Conservation (phyloP, 64 coral and sea anemone genomes). For the Pachyseris speciosa region DNA sequence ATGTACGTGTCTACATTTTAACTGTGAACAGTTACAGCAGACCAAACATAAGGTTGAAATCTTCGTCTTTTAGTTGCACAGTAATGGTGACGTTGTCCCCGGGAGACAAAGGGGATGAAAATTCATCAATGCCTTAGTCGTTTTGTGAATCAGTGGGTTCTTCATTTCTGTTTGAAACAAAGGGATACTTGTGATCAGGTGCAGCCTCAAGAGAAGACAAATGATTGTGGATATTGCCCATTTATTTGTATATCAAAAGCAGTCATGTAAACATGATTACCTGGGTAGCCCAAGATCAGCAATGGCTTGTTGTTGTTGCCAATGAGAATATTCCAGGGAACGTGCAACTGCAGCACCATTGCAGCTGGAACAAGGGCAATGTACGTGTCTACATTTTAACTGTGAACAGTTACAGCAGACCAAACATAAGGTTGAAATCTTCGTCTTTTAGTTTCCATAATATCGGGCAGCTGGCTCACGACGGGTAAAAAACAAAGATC, state of each 20-base stretch:
- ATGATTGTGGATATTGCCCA: background rate
- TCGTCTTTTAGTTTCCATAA: background rate
- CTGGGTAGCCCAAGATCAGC: background rate
- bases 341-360: conserved; percentile 22
- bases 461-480: too few relatives aligned
- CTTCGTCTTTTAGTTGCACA: background rate
- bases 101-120: background rate
- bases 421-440: background rate
- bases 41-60: background rate
- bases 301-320: background rate
- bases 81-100: background rate
- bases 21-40: background rate
- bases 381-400: conserved; percentile 10
- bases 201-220: background rate
- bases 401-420: background rate
- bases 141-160: background rate
- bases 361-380: conserved; percentile 24
- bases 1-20: conserved; percentile 21
- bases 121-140: background rate
- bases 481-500: too few relatives aligned
- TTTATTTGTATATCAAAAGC: background rate
- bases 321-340: background rate
- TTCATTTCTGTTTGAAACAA: background rate
- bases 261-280: background rate
- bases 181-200: background rate